Percentiles rank a stretch among this genome's conserved stretches.
Evolutionary conservation across 64 coral and sea anemone species (phyloP).

Genomic region (Cladopsammia gracilis): DNA sequence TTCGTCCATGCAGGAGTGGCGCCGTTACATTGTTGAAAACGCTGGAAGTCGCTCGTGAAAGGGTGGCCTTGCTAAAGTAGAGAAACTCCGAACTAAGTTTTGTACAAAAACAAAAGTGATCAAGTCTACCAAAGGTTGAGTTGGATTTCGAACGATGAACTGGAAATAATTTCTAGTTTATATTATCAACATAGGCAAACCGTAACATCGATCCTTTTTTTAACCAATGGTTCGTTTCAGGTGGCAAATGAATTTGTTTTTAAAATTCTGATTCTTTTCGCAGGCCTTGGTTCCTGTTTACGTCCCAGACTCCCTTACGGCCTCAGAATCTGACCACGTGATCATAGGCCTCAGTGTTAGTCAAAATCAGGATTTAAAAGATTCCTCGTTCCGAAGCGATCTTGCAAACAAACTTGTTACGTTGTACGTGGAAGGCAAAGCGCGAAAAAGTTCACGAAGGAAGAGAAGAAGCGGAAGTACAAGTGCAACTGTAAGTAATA

Average conservation of each 20-base stretch:
- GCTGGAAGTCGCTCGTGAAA: too few relatives aligned
- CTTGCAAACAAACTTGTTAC: constrained; percentile 82
- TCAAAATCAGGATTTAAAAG: constrained; percentile 45
- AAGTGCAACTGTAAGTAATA: constrained; percentile 63
- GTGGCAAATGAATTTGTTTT: neutral
- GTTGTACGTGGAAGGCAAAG: constrained; percentile 75
- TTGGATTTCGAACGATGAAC: too few relatives aligned
- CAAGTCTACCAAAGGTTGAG: too few relatives aligned
- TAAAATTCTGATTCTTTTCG: neutral
- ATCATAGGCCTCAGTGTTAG: constrained; percentile 43
- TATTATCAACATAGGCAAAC: neutral
- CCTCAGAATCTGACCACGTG: constrained; percentile 61
- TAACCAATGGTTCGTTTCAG: too few relatives aligned
- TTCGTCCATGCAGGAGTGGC: too few relatives aligned
- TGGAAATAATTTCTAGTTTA: too few relatives aligned
- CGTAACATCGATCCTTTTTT: neutral
- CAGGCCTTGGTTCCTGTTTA: constrained; percentile 86
- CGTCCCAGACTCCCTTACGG: constrained; percentile 65
- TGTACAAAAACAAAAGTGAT: too few relatives aligned
- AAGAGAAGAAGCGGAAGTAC: constrained; percentile 91
- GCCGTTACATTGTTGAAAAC: too few relatives aligned
- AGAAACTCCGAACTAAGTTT: too few relatives aligned
- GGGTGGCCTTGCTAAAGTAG: too few relatives aligned
- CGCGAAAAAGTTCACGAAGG: constrained; percentile 10
- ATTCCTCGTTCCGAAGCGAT: constrained; percentile 19